Evolutionary conservation across 2,113 vertebrate species (phyloP).

Genomic region (Pelusios castaneus): DNA sequence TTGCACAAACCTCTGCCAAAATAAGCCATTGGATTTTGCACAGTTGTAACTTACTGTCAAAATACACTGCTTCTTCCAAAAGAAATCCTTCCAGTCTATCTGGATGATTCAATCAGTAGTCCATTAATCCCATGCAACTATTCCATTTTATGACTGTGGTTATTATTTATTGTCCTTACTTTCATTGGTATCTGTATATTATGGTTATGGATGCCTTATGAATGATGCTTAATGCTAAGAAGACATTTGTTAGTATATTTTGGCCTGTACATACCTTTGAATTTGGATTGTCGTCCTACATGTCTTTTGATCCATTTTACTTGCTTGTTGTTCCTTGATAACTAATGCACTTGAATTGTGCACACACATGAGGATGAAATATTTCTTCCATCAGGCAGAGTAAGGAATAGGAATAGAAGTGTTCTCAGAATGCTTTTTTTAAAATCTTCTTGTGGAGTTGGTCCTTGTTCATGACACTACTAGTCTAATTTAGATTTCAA

Average conservation of each 20-base stretch:
- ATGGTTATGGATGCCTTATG: neutral
- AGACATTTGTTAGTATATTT: neutral
- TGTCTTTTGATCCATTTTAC: neutral
- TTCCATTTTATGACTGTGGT: neutral
- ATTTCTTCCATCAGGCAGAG: neutral
- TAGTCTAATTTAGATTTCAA: neutral
- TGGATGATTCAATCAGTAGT: neutral
- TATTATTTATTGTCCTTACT: neutral
- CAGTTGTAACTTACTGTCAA: neutral
- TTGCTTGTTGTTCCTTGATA: neutral
- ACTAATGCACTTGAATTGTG: neutral
- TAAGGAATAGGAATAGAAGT: neutral
- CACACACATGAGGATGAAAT: neutral
- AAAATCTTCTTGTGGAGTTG: neutral
- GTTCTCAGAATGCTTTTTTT: no score
- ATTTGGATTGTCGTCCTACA: neutral
- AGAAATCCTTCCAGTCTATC: neutral
- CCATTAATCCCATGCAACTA: neutral
- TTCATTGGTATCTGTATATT: neutral
- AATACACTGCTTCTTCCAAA: neutral
- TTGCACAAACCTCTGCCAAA: neutral
- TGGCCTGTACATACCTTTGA: neutral
- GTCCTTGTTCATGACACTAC: neutral
- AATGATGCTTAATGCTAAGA: neutral
- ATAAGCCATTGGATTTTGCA: neutral